Conservation (phyloP, 2,113 vertebrate genomes). For the Calidris pygmaea region DNA sequence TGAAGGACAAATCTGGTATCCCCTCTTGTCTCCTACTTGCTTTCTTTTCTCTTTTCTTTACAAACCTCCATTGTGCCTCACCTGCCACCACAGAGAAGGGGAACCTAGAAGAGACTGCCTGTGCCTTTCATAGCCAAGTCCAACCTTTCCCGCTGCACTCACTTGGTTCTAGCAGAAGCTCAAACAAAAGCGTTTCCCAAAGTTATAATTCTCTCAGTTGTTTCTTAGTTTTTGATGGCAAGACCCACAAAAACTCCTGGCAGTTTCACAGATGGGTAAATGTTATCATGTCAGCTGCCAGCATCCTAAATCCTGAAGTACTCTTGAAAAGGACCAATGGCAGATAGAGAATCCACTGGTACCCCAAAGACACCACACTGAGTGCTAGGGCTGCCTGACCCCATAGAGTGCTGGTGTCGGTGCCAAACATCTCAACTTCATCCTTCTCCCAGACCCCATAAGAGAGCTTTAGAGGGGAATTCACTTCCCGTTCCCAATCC, state of each 20-base stretch:
- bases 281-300: rapidly evolving
- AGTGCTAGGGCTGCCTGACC: background rate
- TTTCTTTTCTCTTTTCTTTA: background rate
- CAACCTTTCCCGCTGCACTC: background rate
- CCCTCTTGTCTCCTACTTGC: background rate
- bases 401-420: rapidly evolving
- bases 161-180: background rate
- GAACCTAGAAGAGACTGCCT: background rate
- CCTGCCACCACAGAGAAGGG: background rate
- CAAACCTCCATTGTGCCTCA: background rate
- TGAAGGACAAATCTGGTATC: background rate
- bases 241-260: background rate
- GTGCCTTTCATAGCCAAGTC: background rate
- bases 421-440: background rate
- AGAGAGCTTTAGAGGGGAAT: background rate
- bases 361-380: rapidly evolving
- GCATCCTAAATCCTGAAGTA: background rate
- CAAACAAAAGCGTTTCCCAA: background rate
- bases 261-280: background rate
- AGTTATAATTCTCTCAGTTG: background rate
- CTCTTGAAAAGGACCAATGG: background rate
- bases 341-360: background rate
- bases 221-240: background rate
- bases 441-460: background rate
- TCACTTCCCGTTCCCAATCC: rapidly evolving